phyloP scores from a whole-genome alignment of 30 jellyfish, hydroid and myxozoan genomes.

The Hydractinia symbiolongicarpus region DNA sequence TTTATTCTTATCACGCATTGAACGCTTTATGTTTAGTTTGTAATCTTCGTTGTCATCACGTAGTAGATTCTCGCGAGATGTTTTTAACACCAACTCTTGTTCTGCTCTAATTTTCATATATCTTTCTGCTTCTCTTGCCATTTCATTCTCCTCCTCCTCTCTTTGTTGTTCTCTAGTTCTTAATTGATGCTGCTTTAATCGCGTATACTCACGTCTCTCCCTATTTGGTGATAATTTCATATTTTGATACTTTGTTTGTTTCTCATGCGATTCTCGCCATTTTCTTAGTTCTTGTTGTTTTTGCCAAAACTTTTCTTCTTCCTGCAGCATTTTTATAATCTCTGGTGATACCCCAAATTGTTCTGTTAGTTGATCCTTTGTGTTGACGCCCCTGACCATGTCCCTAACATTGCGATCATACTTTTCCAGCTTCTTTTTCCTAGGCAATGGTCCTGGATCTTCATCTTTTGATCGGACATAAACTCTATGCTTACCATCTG shows the following conservation, averaged over 20 bases:
- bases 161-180: conserved; percentile 4
- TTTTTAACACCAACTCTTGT: conserved; percentile 23
- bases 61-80: conserved; percentile 20
- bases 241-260: neutral
- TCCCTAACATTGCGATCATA: conserved; percentile 14
- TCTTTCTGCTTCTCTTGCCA: conserved; percentile 30
- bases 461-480: conserved; percentile 27
- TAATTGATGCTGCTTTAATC: neutral
- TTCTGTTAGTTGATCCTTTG: neutral
- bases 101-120: conserved; percentile 31
- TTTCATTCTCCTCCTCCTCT: conserved; percentile 22
- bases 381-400: neutral
- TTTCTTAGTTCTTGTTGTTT: conserved; percentile 34
- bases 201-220: neutral
- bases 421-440: neutral
- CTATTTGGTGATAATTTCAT: neutral
- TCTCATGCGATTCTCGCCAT: conserved; percentile 43
- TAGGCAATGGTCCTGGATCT: conserved; percentile 36
- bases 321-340: conserved; percentile 11
- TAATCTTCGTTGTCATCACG: neutral
- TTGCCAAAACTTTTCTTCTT: conserved; percentile 40
- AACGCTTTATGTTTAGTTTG: neutral
- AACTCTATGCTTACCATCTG: conserved; percentile 38
- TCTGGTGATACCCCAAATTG: conserved; percentile 40
- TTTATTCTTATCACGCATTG: neutral